These are phyloP conservation scores for Chascanopsetta lugubris DNA, from an alignment of 2,113 vertebrate species.

Conservation along the genomic window DNA sequence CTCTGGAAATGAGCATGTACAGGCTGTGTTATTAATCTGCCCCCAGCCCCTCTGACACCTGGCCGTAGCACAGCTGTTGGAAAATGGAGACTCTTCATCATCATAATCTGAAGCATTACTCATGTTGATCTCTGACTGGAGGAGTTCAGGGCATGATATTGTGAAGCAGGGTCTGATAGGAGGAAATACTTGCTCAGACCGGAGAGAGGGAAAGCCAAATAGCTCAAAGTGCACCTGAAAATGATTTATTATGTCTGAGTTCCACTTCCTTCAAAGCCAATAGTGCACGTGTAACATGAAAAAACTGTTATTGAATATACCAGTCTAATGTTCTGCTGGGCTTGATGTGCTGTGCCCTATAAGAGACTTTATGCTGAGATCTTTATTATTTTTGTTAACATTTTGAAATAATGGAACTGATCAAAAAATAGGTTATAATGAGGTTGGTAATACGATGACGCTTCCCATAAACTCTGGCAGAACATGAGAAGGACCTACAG, in stretches of 20 bases:
- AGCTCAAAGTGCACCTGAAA: conserved; percentile 45
- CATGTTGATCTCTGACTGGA: conserved; percentile 26
- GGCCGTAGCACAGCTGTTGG: too few relatives aligned
- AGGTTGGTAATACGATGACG: conserved; percentile 7
- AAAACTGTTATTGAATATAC: conserved; percentile 13
- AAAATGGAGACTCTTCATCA: conserved; percentile 37
- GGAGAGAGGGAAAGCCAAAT: conserved; percentile 4
- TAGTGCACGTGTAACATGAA: conserved; percentile 9
- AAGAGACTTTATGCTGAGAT: conserved; percentile 2
- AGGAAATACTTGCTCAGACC: conserved; percentile 8
- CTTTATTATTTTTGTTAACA: background rate
- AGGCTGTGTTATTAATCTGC: conserved; percentile 28
- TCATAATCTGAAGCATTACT: conserved; percentile 26
- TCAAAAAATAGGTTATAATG: conserved; percentile 19
- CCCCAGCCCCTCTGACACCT: conserved; percentile 13
- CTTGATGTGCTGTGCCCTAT: background rate
- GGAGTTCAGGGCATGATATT: conserved; percentile 43
- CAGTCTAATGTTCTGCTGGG: background rate
- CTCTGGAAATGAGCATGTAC: conserved; percentile 23
- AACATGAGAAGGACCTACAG: conserved; percentile 46
- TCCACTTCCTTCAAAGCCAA: conserved; percentile 11
- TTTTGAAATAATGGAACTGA: conserved; percentile 15
- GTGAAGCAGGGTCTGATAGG: conserved; percentile 32
- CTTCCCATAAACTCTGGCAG: conserved; percentile 46
- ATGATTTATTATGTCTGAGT: conserved; percentile 36